Percentiles rank a stretch among this genome's conserved stretches.
Evolutionary conservation across 2,113 vertebrate genomes (phyloP).

Genomic region (Meles meles): DNA sequence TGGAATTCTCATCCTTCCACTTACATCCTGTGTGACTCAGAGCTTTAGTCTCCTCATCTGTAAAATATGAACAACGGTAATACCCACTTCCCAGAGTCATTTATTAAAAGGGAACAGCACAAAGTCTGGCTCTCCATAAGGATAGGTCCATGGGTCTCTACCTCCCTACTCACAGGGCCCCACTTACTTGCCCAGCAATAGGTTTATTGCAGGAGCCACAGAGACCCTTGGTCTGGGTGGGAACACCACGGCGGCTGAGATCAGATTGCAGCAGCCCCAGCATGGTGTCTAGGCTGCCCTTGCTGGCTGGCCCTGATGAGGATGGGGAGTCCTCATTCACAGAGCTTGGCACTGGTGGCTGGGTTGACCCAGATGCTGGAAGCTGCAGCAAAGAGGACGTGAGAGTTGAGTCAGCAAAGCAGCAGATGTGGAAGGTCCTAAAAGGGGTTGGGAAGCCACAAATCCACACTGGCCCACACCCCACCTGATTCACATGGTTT

Average conservation of each 20-base stretch:
- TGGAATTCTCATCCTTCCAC: background rate
- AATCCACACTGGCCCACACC: background rate
- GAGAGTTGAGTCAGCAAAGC: background rate
- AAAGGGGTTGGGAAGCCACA: background rate
- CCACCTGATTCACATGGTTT: slow-evolving; percentile 85
- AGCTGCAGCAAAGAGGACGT: slow-evolving; percentile 33
- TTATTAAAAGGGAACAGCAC: background rate
- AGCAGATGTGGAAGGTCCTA: background rate
- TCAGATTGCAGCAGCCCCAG: slow-evolving; percentile 93
- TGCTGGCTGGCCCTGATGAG: slow-evolving; percentile 53
- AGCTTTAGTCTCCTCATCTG: background rate
- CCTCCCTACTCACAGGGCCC: background rate
- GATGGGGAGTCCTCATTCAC: slow-evolving; percentile 22
- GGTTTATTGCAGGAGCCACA: slow-evolving; percentile 93
- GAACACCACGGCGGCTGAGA: slow-evolving; percentile 90
- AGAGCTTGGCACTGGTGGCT: slow-evolving; percentile 41
- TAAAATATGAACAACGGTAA: background rate
- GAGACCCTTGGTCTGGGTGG: slow-evolving; percentile 91
- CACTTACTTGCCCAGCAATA: slow-evolving; percentile 90
- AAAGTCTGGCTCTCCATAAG: background rate
- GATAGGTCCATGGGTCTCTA: background rate
- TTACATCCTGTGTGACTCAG: background rate
- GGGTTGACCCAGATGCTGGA: slow-evolving; percentile 58
- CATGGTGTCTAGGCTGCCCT: slow-evolving; percentile 92
- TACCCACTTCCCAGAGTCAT: background rate